A percentile compares a stretch with the other conserved stretches of the same genome.
These are phyloP conservation scores for Phycodurus eques DNA, from an alignment of 2,113 vertebrate species.

Conservation along the genomic window DNA sequence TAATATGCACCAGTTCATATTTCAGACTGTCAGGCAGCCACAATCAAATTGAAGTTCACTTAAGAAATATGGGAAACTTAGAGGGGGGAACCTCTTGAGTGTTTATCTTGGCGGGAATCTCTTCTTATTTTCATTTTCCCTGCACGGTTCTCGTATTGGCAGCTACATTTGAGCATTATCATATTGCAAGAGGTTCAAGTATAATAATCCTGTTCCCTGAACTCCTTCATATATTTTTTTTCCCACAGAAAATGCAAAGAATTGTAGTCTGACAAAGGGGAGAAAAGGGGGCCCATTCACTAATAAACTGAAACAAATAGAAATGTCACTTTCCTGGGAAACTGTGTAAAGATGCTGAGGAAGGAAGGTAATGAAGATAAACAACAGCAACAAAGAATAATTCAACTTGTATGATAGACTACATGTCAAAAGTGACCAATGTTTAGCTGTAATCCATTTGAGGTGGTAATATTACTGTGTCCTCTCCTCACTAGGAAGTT, in stretches of 20 bases:
- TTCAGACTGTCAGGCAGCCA: conserved; percentile 1
- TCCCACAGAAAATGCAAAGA: too few species aligned
- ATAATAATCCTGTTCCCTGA: background rate
- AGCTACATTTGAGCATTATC: conserved; percentile 20
- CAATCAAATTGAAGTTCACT: conserved; percentile 8
- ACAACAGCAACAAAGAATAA: background rate
- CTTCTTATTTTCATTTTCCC: conserved; percentile 28
- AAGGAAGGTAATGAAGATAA: background rate
- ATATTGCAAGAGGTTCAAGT: background rate
- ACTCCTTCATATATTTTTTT: background rate
- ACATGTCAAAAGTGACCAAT: too few species aligned
- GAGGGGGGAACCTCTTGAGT: conserved; percentile 4
- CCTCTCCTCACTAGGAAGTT: too few species aligned
- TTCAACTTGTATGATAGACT: too few species aligned
- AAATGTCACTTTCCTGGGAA: background rate
- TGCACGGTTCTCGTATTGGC: background rate
- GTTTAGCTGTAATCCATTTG: too few species aligned
- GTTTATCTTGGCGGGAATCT: conserved; percentile 39
- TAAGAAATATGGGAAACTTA: conserved; percentile 21
- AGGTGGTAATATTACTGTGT: too few species aligned
- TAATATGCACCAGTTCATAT: background rate
- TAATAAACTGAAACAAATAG: background rate
- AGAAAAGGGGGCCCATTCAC: too few species aligned
- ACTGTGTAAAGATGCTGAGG: background rate
- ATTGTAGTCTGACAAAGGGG: too few species aligned